Evolutionary conservation across 2,797 vertebrate genomes (phyloP), one percentile per base, ranked within the genome.

Genomic region (Parambassis ranga): DNA sequence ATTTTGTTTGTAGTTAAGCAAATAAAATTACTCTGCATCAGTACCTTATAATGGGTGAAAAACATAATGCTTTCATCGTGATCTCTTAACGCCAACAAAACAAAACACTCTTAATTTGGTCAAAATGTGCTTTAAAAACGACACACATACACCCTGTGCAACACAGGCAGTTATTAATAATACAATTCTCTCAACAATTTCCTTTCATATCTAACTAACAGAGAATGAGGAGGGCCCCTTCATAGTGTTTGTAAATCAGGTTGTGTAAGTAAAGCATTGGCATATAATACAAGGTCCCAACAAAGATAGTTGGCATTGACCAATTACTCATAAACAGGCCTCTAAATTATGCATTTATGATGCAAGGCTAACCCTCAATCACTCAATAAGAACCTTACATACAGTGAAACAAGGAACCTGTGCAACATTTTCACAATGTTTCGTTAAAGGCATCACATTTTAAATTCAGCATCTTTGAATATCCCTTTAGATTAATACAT

Each of bases 111-210:
- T 20, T n/a, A n/a, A n/a, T n/a, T n/a, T n/a, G n/a, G n/a, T n/a
- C n/a, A n/a, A 35, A 49, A 42, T 10, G 22, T 36, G 24, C 37
- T 28, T 46, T 64, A 20, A 26, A 36, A 60, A 58, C 19, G 65
- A 10, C 20, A 46, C n/a, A 16, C 36, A 60, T 22, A 58, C 15
- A 30, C 8, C 1, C 19, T 4, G 9, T 14, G 5, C 28, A 39
- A 36, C 51, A 30, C 14, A 5, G 9, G 9, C 23, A 56, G 13
- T 36, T 33, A 26, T 63, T 46, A 46, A 28, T 15, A 36, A n/a
- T n/a, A 52, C 3, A n/a, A 7, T 32, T 44, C 1, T 49, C 10
- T 43, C 5, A 38, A 10, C 5, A 47, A 4, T 22, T 36, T 61
- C 18, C 46, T 18, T 64, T 27, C 16, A 57, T 15, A 20, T 27